Conservation (phyloP, 2,888 invertebrate genomes). For the Brachynemurus nebulosus region DNA sequence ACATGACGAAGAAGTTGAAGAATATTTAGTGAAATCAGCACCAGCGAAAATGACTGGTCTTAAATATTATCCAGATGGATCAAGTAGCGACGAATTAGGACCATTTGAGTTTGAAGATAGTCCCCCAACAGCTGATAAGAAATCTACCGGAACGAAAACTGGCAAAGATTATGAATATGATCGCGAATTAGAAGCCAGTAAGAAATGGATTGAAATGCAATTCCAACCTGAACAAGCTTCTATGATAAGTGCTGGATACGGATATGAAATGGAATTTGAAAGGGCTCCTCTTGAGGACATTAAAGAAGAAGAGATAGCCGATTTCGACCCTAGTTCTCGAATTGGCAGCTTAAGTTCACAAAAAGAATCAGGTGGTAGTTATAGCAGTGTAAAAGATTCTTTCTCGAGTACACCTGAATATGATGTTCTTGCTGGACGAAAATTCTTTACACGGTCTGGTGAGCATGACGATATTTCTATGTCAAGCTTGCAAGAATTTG, state of each 20-base stretch:
- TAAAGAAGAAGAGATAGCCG: slow-evolving; percentile 82
- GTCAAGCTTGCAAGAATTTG: slow-evolving; percentile 88
- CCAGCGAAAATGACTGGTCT: slow-evolving; percentile 39
- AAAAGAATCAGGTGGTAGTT: slow-evolving; percentile 64
- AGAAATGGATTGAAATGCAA: slow-evolving; percentile 84
- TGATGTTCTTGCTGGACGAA: slow-evolving; percentile 69
- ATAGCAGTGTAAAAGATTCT: slow-evolving; percentile 74
- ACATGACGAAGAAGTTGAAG: slow-evolving; percentile 57
- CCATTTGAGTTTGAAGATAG: slow-evolving; percentile 58
- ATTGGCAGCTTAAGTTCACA: slow-evolving; percentile 67
- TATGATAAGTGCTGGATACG: slow-evolving; percentile 44
- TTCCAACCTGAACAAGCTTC: slow-evolving; percentile 55
- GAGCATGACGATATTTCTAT: slow-evolving; percentile 88
- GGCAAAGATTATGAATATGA: slow-evolving; percentile 33
- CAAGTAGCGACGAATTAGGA: slow-evolving; percentile 43
- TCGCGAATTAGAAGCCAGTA: slow-evolving; percentile 55
- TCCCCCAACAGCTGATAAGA: slow-evolving; percentile 33
- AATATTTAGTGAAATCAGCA: slow-evolving; percentile 52
- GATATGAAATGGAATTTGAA: slow-evolving; percentile 66
- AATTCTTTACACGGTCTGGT: slow-evolving; percentile 65
- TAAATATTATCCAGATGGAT: slow-evolving; percentile 34
- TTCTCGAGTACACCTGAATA: slow-evolving; percentile 87
- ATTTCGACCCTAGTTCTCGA: slow-evolving; percentile 59
- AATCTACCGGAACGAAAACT: slow-evolving; percentile 23
- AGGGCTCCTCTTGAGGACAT: slow-evolving; percentile 79